Evolutionary conservation across 2,113 vertebrate species (phyloP), one percentile per base, ranked within the genome.

Genomic region (Anoplopoma fimbria): DNA sequence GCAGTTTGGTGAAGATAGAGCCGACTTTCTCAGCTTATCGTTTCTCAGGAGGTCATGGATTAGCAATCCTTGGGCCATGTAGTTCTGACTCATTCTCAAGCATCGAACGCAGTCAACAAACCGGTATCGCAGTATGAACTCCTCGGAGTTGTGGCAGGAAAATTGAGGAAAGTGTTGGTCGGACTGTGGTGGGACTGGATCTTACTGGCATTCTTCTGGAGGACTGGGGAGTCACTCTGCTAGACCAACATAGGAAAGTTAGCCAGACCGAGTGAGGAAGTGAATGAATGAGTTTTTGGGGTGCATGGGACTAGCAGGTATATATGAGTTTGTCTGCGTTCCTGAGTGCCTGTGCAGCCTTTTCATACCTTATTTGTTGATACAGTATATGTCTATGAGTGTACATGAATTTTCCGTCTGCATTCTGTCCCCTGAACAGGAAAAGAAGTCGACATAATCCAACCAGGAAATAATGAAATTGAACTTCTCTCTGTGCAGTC

Each of bases 21-120:
- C 61, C 15, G 77, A 79, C 83, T 89, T 89, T 84, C 79, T 85
- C 70, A 23, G 81, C 82, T 93, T 90, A 94, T 90, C 89, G n/a
- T 83, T 84, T 68, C 76, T 79, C 76, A 79, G 81, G 89, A 93
- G 93, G 92, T 94, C 86, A 79, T 75, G 91, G 86, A 91, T 93
- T 91, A 94, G 83, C 62, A 81, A 86, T 88, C 80, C 79, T 75
- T 73, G 83, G 83, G 83, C 84, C 75, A 80, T 84, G 79, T 88
- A 84, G 83, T 72, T 82, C 78, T 67, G 31, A 90, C 83, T 90
- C 67, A 75, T 69, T 87, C 77, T 74, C 31, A 82, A 64, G 76
- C 49, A 33, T 25, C 2, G 61, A 80, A 75, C 17, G 12, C 58
- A 68, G 80, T 78, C 77, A 71, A 83, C 69, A 74, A 73, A 84